Evolutionary conservation across 2,888 invertebrate species (phyloP), one percentile per base, ranked within the genome.

Genomic region (Zaprionus bogoriensis): DNA sequence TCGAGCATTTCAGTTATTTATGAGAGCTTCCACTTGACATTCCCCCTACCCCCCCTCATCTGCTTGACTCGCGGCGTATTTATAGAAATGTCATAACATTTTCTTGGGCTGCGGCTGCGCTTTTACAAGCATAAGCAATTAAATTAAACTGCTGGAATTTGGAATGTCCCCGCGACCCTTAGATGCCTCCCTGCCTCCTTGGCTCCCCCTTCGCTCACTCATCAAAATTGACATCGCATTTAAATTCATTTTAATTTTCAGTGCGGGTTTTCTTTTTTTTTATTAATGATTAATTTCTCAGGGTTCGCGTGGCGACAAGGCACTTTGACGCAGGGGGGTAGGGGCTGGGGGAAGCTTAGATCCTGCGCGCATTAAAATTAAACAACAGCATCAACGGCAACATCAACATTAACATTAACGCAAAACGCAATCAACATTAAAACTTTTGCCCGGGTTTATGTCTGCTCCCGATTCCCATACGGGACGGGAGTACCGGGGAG

Each of bases 351-450:
- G 67, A 68, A 5, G 32, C 32, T 36, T 17, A 14, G 32, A 36
- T 36, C 32, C 32, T 36, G 17, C 17, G 32, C 44, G 69, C 83
- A 83, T 79, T 74, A 83, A 79, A 79, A 79, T 79, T 83, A 79
- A 79, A 80, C 62, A 79, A 67, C 68, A 55, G 51, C 50, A 55
- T 12, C 61, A 61, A 45, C 57, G 39, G 7, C 48, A 48, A 46
- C 50, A 53, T 44, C 57, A 67, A 52, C 70, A 70, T 65, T 51
- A 70, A 70, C 57, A 50, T 67, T 70, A 80, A 80, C 69, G 81
- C 81, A 84, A 83, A 79, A 80, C 74, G 84, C 79, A 80, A 80
- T 83, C 84, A 80, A 83, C 80, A 80, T 80, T 80, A 80, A 80
- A 80, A 84, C 59, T 82, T 81, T 67, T 44, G 27, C 51, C 50